Base-by-base conservation (phyloP, 2,888 invertebrate species). In the Andrena bucephala region DNA sequence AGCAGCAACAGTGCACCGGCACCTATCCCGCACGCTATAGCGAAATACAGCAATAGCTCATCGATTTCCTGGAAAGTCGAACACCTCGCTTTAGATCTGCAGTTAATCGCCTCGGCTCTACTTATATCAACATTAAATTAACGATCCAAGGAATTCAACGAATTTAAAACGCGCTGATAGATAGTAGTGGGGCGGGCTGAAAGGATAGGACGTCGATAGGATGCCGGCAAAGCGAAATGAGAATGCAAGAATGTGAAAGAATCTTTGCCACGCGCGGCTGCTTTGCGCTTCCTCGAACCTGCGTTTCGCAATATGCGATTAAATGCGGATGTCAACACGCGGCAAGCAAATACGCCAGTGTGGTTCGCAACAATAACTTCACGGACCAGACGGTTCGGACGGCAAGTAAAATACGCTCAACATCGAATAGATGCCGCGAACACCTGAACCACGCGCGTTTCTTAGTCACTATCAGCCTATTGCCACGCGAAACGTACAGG, bases 41-140 rank as follows among this genome's bases (percentile, higher is more conserved):
- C 92, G 85, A 93, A 92, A 76, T 91, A 91, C 60, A 92, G 75
- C 63, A 84, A 75, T 63, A 93, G 73, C 8, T 93, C 91, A 24
- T 91, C 88, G 69, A 81, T 36, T 69, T 83, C 89, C 93, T 93
- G 85, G 29, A 91, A 88, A 70, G 31, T 75, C 36, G 13, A 69
- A 82, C 20, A 57, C 27, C 6, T 50, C 3, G 2, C 16, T 8
- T 24, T 73, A 65, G 33, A 57, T 0, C 24, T 60, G 20, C 16
- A 13, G 33, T 20, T 27, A 65, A n/a, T 50, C 50, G 27, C n/a
- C 29, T 36, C 0, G 27, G 20, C 31, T 24, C 50, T 31, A 70
- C 36, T 36, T 13, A n/a, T 62, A 16, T 71, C 62, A 10, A 31
- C 60, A 16, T 48, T 24, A 8, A 24, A 24, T 57, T 24, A 57